phyloP scores from a whole-genome alignment of 2,888 invertebrate species.

The Parnassius orleans region DNA sequence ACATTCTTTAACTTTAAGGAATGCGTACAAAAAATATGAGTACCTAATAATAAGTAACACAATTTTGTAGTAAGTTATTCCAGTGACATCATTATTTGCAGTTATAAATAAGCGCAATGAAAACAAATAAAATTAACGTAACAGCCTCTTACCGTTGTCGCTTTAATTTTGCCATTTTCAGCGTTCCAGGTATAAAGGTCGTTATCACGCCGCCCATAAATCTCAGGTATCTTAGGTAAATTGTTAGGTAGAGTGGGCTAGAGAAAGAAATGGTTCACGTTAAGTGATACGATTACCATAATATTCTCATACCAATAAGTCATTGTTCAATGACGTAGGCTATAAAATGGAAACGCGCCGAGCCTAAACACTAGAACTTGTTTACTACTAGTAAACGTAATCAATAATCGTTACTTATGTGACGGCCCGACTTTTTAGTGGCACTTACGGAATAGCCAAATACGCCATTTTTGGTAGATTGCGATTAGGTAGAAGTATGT shows the following conservation, averaged over 20 bases:
- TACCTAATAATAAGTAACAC: too few relatives aligned
- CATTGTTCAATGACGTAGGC: constrained; percentile 19
- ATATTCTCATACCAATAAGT: constrained; percentile 24
- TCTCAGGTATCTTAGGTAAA: constrained; percentile 25
- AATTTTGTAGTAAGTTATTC: too few relatives aligned
- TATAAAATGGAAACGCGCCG: constrained; percentile 49
- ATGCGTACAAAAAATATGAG: too few relatives aligned
- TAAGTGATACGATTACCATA: constrained; percentile 25
- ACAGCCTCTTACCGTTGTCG: constrained; percentile 16
- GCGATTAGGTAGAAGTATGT: constrained; percentile 28
- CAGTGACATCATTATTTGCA: not conserved
- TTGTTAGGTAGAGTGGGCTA: constrained; percentile 21
- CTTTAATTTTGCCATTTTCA: constrained; percentile 18
- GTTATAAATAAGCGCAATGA: not conserved
- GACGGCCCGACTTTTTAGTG: constrained; percentile 60
- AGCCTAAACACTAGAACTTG: constrained; percentile 58
- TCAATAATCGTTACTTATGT: constrained; percentile 72
- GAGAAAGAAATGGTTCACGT: constrained; percentile 20
- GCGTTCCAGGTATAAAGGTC: constrained; percentile 9
- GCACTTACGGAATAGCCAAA: constrained; percentile 53
- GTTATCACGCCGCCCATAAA: constrained; percentile 23
- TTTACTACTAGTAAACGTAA: constrained; percentile 73
- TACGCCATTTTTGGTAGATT: constrained; percentile 36
- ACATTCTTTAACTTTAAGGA: too few relatives aligned
- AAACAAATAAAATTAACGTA: constrained; percentile 12